Evolutionary conservation across 2,113 vertebrate genomes (phyloP), one percentile per base, ranked within the genome.

Genomic region (Myxocyprinus asiaticus): DNA sequence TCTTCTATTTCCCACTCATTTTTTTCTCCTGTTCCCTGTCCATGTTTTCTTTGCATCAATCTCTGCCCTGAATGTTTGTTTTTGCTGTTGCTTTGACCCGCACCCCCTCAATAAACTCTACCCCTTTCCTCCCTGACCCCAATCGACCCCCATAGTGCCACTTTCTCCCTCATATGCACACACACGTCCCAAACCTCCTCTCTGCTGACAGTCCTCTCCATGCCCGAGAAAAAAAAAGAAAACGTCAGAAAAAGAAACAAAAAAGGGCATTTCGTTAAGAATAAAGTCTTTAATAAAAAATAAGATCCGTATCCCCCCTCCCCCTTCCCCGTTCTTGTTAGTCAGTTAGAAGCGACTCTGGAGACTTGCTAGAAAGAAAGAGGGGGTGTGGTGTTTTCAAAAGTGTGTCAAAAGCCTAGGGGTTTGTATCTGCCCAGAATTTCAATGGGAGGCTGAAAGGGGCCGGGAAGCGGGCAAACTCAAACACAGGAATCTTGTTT

Each of bases 321-420:
- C 59, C 74, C 74, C 22, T 33, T 33, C 22, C 3, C 22, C 22
- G 79, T 84, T 87, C 88, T 90, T 87, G 83, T 92, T 94, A 89
- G 89, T 88, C 93, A 92, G 88, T 92, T 94, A 90, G 83, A 86
- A 87, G 86, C 81, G 83, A 92, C 91, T 93, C 93, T 91, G 85
- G 93, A 94, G 94, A 94, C 84, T 92, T 89, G 86, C 87, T 92
- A 88, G 91, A 91, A 88, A 94, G 87, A 93, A 88, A 91, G 85
- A 91, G 88, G 90, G 87, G 89, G 90, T 92, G 89, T 94, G 91
- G 91, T 91, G 93, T 94, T 95, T 91, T 93, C 93, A 87, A 94
- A 96, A 95, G 91, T 95, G 89, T 95, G 92, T 96, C 94, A 94
- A 95, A 97, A 95, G 93, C 94, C 93, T 93, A 90, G 90, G 92